Evolutionary conservation across 1,140 invertebrate genomes (phyloP).

Genomic region (Drosophila nikananu): DNA sequence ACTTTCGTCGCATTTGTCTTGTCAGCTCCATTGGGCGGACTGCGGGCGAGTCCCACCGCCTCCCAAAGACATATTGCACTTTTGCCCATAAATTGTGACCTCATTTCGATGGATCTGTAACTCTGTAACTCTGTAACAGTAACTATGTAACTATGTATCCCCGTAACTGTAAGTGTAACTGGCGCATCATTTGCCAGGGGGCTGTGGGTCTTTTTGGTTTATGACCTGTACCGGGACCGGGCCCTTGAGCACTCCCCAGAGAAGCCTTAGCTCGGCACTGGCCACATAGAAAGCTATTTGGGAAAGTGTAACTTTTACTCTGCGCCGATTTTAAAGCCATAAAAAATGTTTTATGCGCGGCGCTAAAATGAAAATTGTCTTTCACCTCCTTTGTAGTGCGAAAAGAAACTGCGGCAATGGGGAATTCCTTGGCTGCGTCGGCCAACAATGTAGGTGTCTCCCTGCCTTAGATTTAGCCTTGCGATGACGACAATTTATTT

Average conservation of each 20-base stretch:
- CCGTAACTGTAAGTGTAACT: slow-evolving; percentile 60
- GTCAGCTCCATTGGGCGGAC: slow-evolving; percentile 62
- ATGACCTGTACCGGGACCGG: slow-evolving; percentile 45
- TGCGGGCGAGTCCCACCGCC: slow-evolving; percentile 3
- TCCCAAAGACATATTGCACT: slow-evolving; percentile 70
- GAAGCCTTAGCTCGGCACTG: slow-evolving; percentile 6
- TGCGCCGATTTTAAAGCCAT: slow-evolving; percentile 79
- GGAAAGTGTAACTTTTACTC: slow-evolving; percentile 81
- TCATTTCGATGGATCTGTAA: slow-evolving; percentile 45
- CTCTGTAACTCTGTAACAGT: slow-evolving; percentile 20
- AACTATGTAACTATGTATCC: slow-evolving; percentile 25
- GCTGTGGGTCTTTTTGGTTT: slow-evolving; percentile 56
- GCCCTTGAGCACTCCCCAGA: slow-evolving; percentile 66
- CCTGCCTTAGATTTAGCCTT: slow-evolving; percentile 16
- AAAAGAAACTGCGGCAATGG: slow-evolving; percentile 4
- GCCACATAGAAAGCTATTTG: slow-evolving; percentile 61
- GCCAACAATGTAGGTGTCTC: slow-evolving; percentile 57
- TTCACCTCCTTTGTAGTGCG: slow-evolving; percentile 58
- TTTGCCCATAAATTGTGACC: slow-evolving; percentile 65
- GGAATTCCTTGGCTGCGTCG: slow-evolving; percentile 16
- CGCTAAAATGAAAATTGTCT: slow-evolving; percentile 72
- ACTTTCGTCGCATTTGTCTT: slow-evolving; percentile 72
- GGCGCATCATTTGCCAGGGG: slow-evolving; percentile 53
- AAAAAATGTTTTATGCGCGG: slow-evolving; percentile 81
- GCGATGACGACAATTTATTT: slow-evolving; percentile 78